phyloP scores from a whole-genome alignment of 2,113 vertebrate species.

The Fregata magnificens region DNA sequence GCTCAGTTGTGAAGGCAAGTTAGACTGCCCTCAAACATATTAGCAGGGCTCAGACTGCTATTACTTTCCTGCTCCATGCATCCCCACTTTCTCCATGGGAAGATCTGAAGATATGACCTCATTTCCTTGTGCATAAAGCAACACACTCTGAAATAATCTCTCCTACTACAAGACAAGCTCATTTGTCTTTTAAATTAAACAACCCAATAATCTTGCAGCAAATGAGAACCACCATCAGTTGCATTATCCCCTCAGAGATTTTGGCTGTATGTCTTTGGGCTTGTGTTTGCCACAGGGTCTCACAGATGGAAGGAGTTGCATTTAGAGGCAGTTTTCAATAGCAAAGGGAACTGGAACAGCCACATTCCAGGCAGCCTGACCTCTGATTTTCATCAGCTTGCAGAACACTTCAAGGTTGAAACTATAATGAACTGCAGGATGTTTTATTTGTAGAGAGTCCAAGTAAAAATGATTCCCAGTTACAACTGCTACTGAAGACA shows the following conservation, averaged over 20 bases:
- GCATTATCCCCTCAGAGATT: neutral
- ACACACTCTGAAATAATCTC: neutral
- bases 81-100: neutral
- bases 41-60: neutral
- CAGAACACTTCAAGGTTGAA: neutral
- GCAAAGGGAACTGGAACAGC: neutral
- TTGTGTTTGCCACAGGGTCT: neutral
- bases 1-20: neutral
- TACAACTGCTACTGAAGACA: neutral
- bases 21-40: neutral
- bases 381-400: neutral
- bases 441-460: neutral
- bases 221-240: neutral
- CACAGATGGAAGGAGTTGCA: neutral
- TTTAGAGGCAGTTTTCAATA: neutral
- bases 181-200: constrained; percentile 18
- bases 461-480: neutral
- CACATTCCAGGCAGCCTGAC: neutral
- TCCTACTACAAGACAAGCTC: neutral
- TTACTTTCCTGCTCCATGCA: neutral
- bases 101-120: neutral
- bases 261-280: neutral
- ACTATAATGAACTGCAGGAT: neutral
- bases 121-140: neutral
- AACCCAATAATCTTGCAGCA: neutral